Percentiles rank a stretch among this genome's conserved stretches.
These are phyloP conservation scores for Eilema depressum DNA, from an alignment of 2,888 invertebrate species.

Conservation along the genomic window DNA sequence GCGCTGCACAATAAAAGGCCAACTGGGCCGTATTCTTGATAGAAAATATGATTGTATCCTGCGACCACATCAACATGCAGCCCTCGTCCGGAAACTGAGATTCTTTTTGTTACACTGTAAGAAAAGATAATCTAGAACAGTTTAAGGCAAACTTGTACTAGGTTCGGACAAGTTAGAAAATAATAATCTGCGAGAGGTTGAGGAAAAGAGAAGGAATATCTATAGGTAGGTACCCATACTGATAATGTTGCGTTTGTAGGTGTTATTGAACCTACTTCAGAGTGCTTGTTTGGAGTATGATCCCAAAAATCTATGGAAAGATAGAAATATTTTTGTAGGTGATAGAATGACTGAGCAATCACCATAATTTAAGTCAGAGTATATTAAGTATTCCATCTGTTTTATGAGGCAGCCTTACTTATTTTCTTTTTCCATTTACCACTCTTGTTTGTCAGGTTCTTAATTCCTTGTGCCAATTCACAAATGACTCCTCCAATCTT, in stretches of 20 bases:
- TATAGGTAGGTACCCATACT: neutral
- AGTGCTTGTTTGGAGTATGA: no score
- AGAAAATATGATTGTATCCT: conserved; percentile 1
- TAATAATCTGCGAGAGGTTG: neutral
- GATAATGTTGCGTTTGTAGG: neutral
- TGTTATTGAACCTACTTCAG: neutral
- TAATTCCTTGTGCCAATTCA: no score
- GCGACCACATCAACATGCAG: neutral
- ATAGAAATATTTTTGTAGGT: no score
- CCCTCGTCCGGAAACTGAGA: neutral
- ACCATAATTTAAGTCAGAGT: no score
- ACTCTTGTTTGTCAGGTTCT: no score
- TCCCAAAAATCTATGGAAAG: no score
- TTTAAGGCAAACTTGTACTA: neutral
- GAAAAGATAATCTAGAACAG: conserved; percentile 1
- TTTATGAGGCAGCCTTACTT: no score
- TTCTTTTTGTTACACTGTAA: conserved; percentile 1
- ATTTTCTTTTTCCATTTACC: no score
- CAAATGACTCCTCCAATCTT: no score
- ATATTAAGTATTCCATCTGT: no score
- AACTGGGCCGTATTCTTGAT: neutral
- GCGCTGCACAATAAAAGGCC: neutral
- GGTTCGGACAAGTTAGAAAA: neutral
- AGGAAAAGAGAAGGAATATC: neutral
- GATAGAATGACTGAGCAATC: no score